phyloP scores from a whole-genome alignment of 2,888 invertebrate species.

The Phaonia tiefii region DNA sequence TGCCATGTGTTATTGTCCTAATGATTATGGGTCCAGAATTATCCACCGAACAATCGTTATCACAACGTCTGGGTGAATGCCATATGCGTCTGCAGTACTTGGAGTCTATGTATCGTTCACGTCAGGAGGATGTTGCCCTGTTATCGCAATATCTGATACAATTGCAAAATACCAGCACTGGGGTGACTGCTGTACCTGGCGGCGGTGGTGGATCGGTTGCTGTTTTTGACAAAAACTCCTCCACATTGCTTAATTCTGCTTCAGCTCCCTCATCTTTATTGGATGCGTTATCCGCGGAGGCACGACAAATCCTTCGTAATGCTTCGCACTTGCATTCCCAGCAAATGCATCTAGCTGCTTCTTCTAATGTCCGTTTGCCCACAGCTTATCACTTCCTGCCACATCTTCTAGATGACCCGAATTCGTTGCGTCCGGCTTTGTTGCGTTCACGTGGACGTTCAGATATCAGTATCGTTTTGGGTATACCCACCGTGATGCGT shows the following conservation, averaged over 20 bases:
- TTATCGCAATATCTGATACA: constrained; percentile 85
- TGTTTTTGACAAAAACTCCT: constrained; percentile 66
- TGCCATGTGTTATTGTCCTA: constrained; percentile 82
- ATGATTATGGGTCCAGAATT: constrained; percentile 82
- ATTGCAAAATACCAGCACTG: constrained; percentile 63
- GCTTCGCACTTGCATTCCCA: constrained; percentile 79
- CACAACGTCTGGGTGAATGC: constrained; percentile 87
- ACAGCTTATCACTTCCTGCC: constrained; percentile 93
- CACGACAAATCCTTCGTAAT: constrained; percentile 80
- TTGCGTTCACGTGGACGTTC: constrained; percentile 87
- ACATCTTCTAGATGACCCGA: constrained; percentile 89
- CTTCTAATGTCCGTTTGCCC: constrained; percentile 84
- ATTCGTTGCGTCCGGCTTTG: constrained; percentile 89
- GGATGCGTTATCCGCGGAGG: constrained; percentile 81
- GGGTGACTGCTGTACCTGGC: constrained; percentile 71
- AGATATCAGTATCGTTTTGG: constrained; percentile 91
- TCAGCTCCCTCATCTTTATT: constrained; percentile 72
- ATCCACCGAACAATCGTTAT: constrained; percentile 85
- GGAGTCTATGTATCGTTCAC: constrained; percentile 88
- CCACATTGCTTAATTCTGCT: constrained; percentile 55
- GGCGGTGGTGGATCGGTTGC: constrained; percentile 54
- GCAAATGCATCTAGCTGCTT: constrained; percentile 78
- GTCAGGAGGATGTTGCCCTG: constrained; percentile 88
- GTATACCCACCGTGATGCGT: constrained; percentile 92
- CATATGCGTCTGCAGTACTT: constrained; percentile 89